A percentile compares a stretch with the other conserved stretches of the same genome.
Conservation (phyloP, 2,113 vertebrate genomes). For the Ciconia boyciana region DNA sequence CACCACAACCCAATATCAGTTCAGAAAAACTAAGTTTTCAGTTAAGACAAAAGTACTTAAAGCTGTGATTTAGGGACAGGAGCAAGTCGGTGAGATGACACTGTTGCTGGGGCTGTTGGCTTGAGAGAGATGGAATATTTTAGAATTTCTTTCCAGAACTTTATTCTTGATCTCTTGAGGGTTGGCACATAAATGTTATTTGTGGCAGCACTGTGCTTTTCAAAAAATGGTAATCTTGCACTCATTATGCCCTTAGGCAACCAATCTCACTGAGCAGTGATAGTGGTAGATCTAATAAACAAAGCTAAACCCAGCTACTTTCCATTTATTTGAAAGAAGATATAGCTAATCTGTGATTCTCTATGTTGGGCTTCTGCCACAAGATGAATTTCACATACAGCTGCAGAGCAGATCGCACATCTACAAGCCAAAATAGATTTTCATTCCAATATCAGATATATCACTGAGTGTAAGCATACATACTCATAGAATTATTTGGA, state of each 20-base stretch:
- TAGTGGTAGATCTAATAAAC: conserved; percentile 34
- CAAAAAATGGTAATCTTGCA: background rate
- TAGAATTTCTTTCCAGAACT: background rate
- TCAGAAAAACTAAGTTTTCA: background rate
- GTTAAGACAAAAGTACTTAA: background rate
- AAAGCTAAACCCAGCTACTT: background rate
- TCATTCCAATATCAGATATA: background rate
- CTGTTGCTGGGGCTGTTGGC: background rate
- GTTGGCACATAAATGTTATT: background rate
- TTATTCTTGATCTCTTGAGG: background rate
- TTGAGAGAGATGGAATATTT: background rate
- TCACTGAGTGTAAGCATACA: background rate
- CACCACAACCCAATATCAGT: too few species aligned
- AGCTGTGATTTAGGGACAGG: background rate
- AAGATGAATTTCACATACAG: conserved; percentile 27
- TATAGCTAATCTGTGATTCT: conserved; percentile 35
- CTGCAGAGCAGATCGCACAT: conserved; percentile 17
- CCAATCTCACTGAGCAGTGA: background rate
- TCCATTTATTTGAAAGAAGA: conserved; percentile 33
- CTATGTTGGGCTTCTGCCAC: conserved; percentile 29
- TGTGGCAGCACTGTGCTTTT: background rate
- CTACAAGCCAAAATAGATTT: conserved; percentile 12
- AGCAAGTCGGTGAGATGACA: background rate
- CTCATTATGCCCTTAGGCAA: conserved; percentile 8
- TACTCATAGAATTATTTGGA: background rate